These are phyloP conservation scores for Scomber colias DNA, from an alignment of 2,113 vertebrate species.

Conservation along the genomic window DNA sequence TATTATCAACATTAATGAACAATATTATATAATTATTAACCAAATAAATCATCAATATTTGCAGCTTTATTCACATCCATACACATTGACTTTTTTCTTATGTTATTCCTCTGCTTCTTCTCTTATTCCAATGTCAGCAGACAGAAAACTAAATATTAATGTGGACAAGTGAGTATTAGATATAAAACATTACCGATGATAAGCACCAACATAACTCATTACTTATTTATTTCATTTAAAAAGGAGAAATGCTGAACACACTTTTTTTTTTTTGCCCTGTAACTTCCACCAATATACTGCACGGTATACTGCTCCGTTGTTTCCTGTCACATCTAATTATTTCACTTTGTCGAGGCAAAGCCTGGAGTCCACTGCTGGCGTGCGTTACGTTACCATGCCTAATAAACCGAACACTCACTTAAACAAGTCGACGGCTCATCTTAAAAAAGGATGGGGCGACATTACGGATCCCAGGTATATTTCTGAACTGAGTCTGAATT, in stretches of 20 bases:
- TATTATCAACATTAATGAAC: too few relatives aligned
- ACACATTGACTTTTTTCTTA: background rate
- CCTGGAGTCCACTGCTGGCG: background rate
- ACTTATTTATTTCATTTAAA: background rate
- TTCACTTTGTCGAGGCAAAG: background rate
- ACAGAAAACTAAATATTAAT: background rate
- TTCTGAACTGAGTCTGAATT: background rate
- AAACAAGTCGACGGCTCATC: background rate
- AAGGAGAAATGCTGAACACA: background rate
- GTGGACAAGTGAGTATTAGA: background rate
- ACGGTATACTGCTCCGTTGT: background rate
- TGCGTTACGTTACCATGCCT: background rate
- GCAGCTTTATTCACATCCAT: too few relatives aligned
- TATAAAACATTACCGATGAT: background rate
- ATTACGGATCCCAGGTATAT: background rate
- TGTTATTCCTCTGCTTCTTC: background rate
- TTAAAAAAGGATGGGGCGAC: background rate
- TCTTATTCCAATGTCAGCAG: background rate
- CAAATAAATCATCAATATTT: too few relatives aligned
- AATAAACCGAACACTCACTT: background rate
- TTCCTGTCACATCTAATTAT: conserved; percentile 30
- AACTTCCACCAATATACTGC: conserved; percentile 3
- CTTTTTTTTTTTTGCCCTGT: background rate
- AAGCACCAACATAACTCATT: background rate
- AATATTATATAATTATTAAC: too few relatives aligned